Evolutionary conservation across 2,888 invertebrate genomes (phyloP), one percentile per base, ranked within the genome.

Genomic region (Lasioglossum villosulum): DNA sequence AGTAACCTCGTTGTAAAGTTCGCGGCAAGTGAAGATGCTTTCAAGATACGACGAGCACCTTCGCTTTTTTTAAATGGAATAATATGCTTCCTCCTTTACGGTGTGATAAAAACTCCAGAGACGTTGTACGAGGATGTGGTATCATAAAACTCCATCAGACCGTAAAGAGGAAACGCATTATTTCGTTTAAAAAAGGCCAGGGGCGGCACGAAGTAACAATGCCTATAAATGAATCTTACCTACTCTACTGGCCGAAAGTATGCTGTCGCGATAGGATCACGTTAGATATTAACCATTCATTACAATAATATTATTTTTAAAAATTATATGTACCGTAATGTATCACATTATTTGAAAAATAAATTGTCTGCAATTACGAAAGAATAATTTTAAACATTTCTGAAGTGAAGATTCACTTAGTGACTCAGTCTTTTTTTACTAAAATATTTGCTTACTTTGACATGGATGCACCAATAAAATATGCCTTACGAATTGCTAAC

Each of bases 41-140:
- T 37, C 45, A 12, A 37, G 72, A 42, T 42, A 78, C n/a, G n/a
- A 42, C 56, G 42, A 34, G 45, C 12, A 66, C 12, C 30, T 73
- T n/a, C 45, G 73, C 63, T 73, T 59, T 73, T 42, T n/a, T 48
- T 68, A 52, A 76, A 76, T 48, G 76, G 34, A 76, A 68, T 66
- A 63, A 76, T 76, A 68, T 68, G 68, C 34, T 76, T 66, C 66
- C 68, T 76, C 48, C 76, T 76, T 37, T 76, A 68, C 68, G 76
- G 48, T 48, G 68, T 68, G 68, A 76, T 74, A 48, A 72, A 72
- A 45, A 74, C 37, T n/a, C 48, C 45, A 16, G 48, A 37, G 76
- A 48, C 68, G 48, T 66, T 70, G 68, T 68, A 48, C 34, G 34
- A 68, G 45, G 30, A 76, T 48, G n/a, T 42, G 72, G 27, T 63